phyloP scores from a whole-genome alignment of 2,888 invertebrate species.

The Congeria kusceri region DNA sequence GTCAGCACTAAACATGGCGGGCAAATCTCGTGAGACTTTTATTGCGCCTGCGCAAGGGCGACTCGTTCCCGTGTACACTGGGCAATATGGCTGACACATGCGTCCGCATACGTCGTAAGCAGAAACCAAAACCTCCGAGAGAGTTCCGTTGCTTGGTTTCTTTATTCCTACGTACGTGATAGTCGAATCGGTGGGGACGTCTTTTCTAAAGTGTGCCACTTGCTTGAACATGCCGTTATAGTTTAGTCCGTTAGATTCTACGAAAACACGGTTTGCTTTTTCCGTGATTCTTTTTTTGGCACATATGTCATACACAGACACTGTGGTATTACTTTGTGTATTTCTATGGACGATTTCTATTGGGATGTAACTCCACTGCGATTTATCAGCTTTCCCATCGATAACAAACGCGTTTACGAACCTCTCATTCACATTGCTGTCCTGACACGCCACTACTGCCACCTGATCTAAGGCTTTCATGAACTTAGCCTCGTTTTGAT shows the following conservation, averaged over 20 bases:
- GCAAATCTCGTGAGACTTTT: slow-evolving; percentile 19
- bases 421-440: slow-evolving; percentile 43
- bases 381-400: slow-evolving; percentile 53
- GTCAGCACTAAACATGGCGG: slow-evolving; percentile 40
- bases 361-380: slow-evolving; percentile 68
- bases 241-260: slow-evolving; percentile 76
- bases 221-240: slow-evolving; percentile 77
- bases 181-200: slow-evolving; percentile 64
- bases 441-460: slow-evolving; percentile 32
- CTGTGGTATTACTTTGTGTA: slow-evolving; percentile 5
- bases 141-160: slow-evolving; percentile 58
- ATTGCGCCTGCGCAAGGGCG: slow-evolving; percentile 45
- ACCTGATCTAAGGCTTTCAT: slow-evolving; percentile 17
- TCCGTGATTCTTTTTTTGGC: neutral
- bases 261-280: slow-evolving; percentile 61
- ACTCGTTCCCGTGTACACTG: slow-evolving; percentile 3
- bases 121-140: slow-evolving; percentile 68
- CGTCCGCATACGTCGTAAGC: slow-evolving; percentile 78
- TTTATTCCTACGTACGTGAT: slow-evolving; percentile 72
- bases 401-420: slow-evolving; percentile 59
- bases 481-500: slow-evolving; percentile 3
- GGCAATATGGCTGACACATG: slow-evolving; percentile 77
- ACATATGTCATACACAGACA: slow-evolving; percentile 46
- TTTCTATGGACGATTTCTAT: slow-evolving; percentile 58
- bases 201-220: slow-evolving; percentile 55